A percentile compares a stretch with the other conserved stretches of the same genome.
phyloP scores from a whole-genome alignment of 2,113 vertebrate species.

The Erythrolamprus reginae region DNA sequence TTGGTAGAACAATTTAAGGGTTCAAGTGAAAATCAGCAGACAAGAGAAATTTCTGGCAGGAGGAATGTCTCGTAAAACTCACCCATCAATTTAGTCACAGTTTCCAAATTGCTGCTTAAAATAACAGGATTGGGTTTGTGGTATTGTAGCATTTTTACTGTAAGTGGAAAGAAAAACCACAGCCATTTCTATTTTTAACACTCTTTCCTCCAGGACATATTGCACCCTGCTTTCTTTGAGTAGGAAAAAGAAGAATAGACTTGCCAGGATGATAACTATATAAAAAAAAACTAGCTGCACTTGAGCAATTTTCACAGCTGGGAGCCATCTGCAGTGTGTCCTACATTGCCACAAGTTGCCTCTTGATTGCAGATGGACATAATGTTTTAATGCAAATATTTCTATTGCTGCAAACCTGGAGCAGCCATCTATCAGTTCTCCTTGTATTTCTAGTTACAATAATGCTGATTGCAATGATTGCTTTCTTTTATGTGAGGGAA shows the following conservation, averaged over 20 bases:
- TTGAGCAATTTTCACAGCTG: slow-evolving; percentile 24
- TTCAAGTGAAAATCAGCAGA: not conserved
- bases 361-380: slow-evolving; percentile 3
- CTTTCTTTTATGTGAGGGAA: not conserved
- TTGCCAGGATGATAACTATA: slow-evolving; percentile 9
- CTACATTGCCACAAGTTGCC: not conserved
- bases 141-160: not conserved
- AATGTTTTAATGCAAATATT: not conserved
- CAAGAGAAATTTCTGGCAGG: not conserved
- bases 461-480: not conserved
- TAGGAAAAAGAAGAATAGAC: slow-evolving; percentile 2
- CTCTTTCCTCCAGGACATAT: not conserved
- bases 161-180: slow-evolving; percentile 4
- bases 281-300: slow-evolving; percentile 1
- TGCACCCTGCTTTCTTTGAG: slow-evolving; percentile 14
- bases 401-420: not conserved
- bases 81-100: not conserved
- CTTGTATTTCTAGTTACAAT: not conserved
- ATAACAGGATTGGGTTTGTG: slow-evolving; percentile 5
- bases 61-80: not conserved
- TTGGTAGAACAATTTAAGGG: not conserved
- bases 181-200: slow-evolving; percentile 13
- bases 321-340: slow-evolving; percentile 23
- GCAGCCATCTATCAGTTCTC: not conserved
- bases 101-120: slow-evolving; percentile 5